Percentiles rank a stretch among this genome's conserved stretches.
phyloP scores from a whole-genome alignment of 2,888 invertebrate genomes.

The Diogma glabrata region DNA sequence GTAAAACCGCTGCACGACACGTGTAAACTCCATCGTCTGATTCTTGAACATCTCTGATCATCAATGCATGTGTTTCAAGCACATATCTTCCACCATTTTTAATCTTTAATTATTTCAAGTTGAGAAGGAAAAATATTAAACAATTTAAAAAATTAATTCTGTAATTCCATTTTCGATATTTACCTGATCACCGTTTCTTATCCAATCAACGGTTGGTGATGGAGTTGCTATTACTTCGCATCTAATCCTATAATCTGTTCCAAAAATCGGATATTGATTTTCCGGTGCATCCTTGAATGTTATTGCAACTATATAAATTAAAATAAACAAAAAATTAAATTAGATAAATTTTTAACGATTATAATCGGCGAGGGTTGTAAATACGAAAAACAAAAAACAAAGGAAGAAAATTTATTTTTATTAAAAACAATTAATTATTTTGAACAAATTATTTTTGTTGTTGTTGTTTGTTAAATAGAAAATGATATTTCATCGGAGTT shows the following conservation, averaged over 20 bases:
- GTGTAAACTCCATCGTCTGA: constrained; percentile 78
- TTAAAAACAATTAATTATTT: constrained; percentile 8
- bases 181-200: constrained; percentile 60
- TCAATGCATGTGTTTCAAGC: constrained; percentile 59
- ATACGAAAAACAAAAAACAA: neutral
- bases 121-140: constrained; percentile 10
- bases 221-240: constrained; percentile 81
- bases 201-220: constrained; percentile 75
- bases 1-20: constrained; percentile 73
- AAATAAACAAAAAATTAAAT: neutral
- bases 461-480: too few relatives aligned
- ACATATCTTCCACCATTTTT: constrained; percentile 59
- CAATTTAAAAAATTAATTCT: constrained; percentile 5
- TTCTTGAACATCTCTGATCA: constrained; percentile 65
- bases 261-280: constrained; percentile 69
- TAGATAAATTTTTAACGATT: constrained; percentile 1
- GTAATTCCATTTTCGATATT: too few relatives aligned
- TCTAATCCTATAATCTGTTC: constrained; percentile 61
- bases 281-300: constrained; percentile 77
- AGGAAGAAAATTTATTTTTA: neutral
- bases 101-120: too few relatives aligned
- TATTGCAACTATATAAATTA: constrained; percentile 57
- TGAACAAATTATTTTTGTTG: too few relatives aligned
- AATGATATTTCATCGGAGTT: too few relatives aligned
- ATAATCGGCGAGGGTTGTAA: constrained; percentile 3